Evolutionary conservation across 2,888 invertebrate genomes (phyloP), one percentile per base, ranked within the genome.

Genomic region (Xestia sexstrigata): DNA sequence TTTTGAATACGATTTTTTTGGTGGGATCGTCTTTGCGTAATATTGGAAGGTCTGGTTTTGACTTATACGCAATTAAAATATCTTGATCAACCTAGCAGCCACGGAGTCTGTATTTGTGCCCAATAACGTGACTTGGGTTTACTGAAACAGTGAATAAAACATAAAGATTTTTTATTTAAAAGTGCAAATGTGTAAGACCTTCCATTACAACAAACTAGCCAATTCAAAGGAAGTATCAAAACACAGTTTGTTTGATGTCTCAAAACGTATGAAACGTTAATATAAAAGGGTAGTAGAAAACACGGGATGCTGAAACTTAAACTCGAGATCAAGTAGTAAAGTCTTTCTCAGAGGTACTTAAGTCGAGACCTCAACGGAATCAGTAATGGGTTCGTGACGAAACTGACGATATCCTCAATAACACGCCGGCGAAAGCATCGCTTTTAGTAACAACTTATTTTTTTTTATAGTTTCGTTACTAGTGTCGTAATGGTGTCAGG

Each of bases 361-460:
- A 93, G 90, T 88, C 90, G 90, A 90, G 88, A 94, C 94, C 92
- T 91, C 90, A 81, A 79, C 90, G 81, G 95, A 95, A 95, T 95
- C 92, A 89, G 90, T 93, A 95, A 95, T 95, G 88, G 91, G 91
- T 86, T 91, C 95, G 95, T 95, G 95, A 95, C 92, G 88, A 90
- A 93, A 95, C 92, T 94, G 87, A 82, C 87, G 91, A 95, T 94
- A 91, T 88, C 88, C 86, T 84, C 87, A 87, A 90, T 91, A 91
- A 75, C 81, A 86, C 70, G 70, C 80, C 70, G 60, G 58, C 76
- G 47, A 86, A 77, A 87, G 87, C 74, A 79, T 80, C 74, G 79
- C 67, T 87, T 87, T 79, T 69, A 70, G 83, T 70, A 87, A 81
- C 78, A 77, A 74, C 76, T 87, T 87, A 83, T 87, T 85, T 87